A percentile compares a stretch with the other conserved stretches of the same genome.
These are phyloP conservation scores for Leucoraja erinaceus DNA, from an alignment of 2,113 vertebrate genomes.

Conservation along the genomic window DNA sequence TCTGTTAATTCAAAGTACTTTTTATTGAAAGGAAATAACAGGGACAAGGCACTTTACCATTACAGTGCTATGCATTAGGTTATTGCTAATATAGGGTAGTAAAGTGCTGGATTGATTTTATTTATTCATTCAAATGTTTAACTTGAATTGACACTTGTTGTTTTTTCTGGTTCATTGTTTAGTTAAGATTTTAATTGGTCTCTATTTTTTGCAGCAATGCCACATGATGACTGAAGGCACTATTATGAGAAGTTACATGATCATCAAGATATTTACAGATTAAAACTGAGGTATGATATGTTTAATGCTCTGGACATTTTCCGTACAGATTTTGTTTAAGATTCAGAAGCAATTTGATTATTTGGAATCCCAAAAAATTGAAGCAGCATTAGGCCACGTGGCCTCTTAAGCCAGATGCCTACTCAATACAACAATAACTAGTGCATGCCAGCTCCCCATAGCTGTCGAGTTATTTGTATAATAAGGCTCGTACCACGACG, in stretches of 20 bases:
- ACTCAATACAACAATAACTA: no score
- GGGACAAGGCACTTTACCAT: no score
- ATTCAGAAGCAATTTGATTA: no score
- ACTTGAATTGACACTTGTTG: not conserved
- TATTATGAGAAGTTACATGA: not conserved
- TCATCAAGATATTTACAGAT: slow-evolving; percentile 29
- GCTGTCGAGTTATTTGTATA: no score
- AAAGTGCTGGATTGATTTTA: not conserved
- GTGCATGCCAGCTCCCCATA: no score
- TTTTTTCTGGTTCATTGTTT: not conserved
- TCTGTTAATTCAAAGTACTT: not conserved
- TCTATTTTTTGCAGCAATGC: not conserved
- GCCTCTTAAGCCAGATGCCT: no score
- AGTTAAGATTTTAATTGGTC: not conserved
- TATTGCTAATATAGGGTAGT: not conserved
- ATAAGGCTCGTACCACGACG: no score
- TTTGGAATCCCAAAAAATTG: no score
- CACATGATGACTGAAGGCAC: slow-evolving; percentile 24
- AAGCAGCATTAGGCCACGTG: no score
- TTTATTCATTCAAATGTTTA: not conserved
- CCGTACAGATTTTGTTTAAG: not conserved
- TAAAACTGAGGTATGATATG: slow-evolving; percentile 4
- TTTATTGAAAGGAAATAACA: not conserved
- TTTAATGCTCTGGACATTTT: not conserved
- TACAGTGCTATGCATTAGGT: not conserved